phyloP scores from a whole-genome alignment of 2,888 invertebrate species.

The Ephialtes manifestator region DNA sequence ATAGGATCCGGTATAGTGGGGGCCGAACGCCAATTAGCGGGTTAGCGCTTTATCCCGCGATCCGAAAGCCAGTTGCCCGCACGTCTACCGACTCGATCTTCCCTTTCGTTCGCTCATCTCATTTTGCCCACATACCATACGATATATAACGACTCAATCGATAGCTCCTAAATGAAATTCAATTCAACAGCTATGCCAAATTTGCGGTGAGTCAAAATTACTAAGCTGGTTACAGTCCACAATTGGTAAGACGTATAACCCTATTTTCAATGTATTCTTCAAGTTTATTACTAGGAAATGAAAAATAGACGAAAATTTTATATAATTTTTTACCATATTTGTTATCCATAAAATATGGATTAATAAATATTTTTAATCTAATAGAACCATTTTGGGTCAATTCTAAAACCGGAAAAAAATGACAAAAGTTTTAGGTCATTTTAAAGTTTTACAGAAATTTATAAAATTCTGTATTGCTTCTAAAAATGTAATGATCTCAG shows the following conservation, averaged over 20 bases:
- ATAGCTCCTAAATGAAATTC: slow-evolving; percentile 57
- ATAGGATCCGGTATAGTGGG: slow-evolving; percentile 62
- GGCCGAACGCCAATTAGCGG: slow-evolving; percentile 79
- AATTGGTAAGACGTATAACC: not conserved
- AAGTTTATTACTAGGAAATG: not conserved
- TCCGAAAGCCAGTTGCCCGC: slow-evolving; percentile 64
- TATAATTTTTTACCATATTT: too few relatives aligned
- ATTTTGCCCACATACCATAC: slow-evolving; percentile 27
- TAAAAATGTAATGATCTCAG: not conserved
- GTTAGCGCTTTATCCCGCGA: slow-evolving; percentile 76
- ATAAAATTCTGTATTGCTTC: not conserved
- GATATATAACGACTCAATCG: slow-evolving; percentile 55
- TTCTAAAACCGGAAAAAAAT: too few relatives aligned
- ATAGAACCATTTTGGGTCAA: too few relatives aligned
- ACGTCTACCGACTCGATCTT: slow-evolving; percentile 60
- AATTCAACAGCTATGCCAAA: slow-evolving; percentile 36
- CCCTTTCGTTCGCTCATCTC: slow-evolving; percentile 44
- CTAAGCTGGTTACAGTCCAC: not conserved
- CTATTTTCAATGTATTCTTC: not conserved
- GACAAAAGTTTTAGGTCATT: too few relatives aligned
- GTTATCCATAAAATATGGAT: too few relatives aligned
- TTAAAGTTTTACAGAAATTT: too few relatives aligned
- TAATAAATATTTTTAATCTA: too few relatives aligned
- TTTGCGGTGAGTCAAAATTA: slow-evolving; percentile 11
- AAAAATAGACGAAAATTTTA: too few relatives aligned